phyloP scores from a whole-genome alignment of 2,113 vertebrate genomes.

The Pipra filicauda region DNA sequence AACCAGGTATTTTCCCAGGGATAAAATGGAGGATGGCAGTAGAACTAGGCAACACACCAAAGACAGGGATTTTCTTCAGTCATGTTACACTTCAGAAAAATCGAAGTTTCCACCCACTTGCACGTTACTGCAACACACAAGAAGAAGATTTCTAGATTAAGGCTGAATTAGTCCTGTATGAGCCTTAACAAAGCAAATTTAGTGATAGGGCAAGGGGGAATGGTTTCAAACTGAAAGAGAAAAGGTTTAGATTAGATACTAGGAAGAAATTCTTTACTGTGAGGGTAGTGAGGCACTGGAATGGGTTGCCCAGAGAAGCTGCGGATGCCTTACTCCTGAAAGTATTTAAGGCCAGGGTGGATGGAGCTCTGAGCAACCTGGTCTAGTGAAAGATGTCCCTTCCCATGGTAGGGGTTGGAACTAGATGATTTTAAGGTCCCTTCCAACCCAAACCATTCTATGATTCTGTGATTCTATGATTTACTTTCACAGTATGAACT shows the following conservation, averaged over 20 bases:
- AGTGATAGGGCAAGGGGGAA: background rate
- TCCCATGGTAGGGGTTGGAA: background rate
- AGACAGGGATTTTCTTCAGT: background rate
- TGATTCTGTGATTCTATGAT: background rate
- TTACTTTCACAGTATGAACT: background rate
- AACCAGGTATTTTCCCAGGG: conserved; percentile 4
- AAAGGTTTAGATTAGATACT: background rate
- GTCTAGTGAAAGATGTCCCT: background rate
- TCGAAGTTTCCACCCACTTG: background rate
- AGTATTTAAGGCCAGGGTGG: background rate
- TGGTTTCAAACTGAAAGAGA: background rate
- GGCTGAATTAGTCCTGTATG: background rate
- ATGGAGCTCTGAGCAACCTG: background rate
- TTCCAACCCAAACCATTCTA: background rate
- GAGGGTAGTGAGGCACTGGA: background rate
- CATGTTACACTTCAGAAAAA: background rate
- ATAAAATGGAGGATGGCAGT: background rate
- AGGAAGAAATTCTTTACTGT: background rate
- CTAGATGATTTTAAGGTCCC: background rate
- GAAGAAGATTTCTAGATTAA: background rate
- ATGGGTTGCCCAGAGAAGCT: background rate
- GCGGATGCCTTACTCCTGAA: background rate
- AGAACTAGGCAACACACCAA: background rate
- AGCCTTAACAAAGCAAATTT: background rate
- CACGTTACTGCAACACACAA: background rate